Base-by-base conservation (phyloP, 2,113 vertebrate species). In the Centropus bengalensis region DNA sequence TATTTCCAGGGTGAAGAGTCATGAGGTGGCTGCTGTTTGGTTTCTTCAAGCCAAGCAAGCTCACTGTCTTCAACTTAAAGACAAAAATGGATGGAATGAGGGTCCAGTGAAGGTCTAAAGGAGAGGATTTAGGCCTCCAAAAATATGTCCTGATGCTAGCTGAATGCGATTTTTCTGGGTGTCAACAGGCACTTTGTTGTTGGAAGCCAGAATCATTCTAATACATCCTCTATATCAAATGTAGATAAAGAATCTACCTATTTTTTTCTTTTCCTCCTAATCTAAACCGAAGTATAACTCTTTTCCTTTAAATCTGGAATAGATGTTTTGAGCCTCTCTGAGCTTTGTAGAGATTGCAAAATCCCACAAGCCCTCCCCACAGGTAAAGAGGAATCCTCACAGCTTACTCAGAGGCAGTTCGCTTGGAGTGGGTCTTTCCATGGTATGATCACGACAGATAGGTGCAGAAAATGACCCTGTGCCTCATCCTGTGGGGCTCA, bases 381-480 rank as follows among this genome's bases (percentile, higher is more conserved):
- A 17, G 54, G 12, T 28, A 28, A 23, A 66, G 36, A 62, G 36
- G 36, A 51, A 60, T 67, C 45, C 27, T 40, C 10, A 8, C 0
- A 3, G 40, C 24, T 55, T 33, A 12, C 27, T 27, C 0, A 1
- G 21, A 2, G 28, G 32, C 26, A 24, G 14, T n/a, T 38, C 2
- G 4, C 56, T 59, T 2, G 0, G 49, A 54, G 56, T 1, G 1
- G 14, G 27, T 56, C 18, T 28, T 19, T 19, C 17, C 15, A 3
- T 3, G 36, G 63, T 47, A 38, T 55, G 45, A 42, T 75, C 14
- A 4, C 21, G 42, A 23, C 26, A 51, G 33, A 9, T 18, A n/a
- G 30, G 54, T 67, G 23, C 18, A 42, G 44, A 79, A 68, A 24
- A 74, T 24, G 14, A 33, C 32, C 28, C 33, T 0, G 0, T 1